phyloP scores from a whole-genome alignment of 1,140 invertebrate species.

The Trachymyrmex cornetzi region DNA sequence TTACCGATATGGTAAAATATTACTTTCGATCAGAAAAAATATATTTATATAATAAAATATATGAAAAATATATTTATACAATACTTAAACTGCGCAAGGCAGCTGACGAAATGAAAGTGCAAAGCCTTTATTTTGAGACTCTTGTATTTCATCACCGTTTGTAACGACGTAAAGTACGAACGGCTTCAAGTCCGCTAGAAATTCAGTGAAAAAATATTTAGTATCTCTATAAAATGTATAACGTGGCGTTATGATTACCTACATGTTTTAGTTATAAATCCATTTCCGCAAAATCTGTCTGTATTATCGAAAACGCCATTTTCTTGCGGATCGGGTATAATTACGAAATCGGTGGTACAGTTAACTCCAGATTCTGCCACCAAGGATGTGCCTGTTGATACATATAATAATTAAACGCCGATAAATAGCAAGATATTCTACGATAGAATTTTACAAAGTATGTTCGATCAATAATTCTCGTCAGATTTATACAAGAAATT shows the following conservation, averaged over 20 bases:
- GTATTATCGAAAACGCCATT: conserved; percentile 83
- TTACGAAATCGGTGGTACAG: conserved; percentile 91
- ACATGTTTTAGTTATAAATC: conserved; percentile 90
- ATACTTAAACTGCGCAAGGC: conserved; percentile 86
- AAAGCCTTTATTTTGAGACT: conserved; percentile 92
- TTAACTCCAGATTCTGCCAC: conserved; percentile 87
- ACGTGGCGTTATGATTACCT: conserved; percentile 79
- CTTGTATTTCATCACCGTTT: conserved; percentile 88
- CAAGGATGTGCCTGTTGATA: conserved; percentile 81
- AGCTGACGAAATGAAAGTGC: conserved; percentile 90
- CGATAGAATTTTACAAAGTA: background rate
- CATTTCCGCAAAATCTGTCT: conserved; percentile 92
- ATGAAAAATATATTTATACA: no score
- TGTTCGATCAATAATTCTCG: background rate
- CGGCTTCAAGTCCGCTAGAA: conserved; percentile 89
- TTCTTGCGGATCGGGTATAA: conserved; percentile 90
- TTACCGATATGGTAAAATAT: background rate
- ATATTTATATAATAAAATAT: background rate
- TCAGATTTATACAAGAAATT: background rate
- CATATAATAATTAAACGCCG: background rate
- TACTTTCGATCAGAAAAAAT: background rate
- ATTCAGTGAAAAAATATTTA: conserved; percentile 25
- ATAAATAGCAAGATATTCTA: background rate
- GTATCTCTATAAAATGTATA: background rate
- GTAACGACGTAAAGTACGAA: conserved; percentile 92